phyloP scores from a whole-genome alignment of 2,113 vertebrate genomes.

The Sander vitreus region DNA sequence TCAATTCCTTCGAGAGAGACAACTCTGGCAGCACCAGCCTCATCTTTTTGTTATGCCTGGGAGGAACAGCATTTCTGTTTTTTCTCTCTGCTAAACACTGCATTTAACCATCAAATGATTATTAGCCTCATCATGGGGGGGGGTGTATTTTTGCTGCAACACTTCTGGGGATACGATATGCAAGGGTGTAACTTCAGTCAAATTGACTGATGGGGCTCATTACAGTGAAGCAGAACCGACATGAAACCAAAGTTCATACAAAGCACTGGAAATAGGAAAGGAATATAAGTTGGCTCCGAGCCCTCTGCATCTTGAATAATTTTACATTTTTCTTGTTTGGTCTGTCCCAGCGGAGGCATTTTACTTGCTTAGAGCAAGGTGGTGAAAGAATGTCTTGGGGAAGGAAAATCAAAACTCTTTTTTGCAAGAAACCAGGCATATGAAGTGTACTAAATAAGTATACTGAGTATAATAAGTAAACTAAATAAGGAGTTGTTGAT shows the following conservation, averaged over 20 bases:
- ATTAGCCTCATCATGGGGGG: not conserved
- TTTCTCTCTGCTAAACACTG: constrained; percentile 40
- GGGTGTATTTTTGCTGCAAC: not conserved
- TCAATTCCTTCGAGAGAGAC: constrained; percentile 42
- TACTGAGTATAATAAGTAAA: not conserved
- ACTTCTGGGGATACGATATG: constrained; percentile 29
- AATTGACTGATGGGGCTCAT: constrained; percentile 44
- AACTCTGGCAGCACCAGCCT: constrained; percentile 31
- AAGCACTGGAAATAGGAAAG: not conserved
- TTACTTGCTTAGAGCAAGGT: constrained; percentile 15
- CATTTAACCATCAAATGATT: constrained; percentile 49
- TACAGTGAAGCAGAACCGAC: constrained; percentile 15
- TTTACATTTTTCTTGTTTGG: not conserved
- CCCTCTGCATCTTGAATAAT: not conserved
- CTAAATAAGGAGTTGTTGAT: not conserved
- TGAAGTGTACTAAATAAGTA: not conserved
- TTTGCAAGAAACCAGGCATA: not conserved
- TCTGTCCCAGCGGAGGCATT: constrained; percentile 18
- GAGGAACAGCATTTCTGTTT: constrained; percentile 2
- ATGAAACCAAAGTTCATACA: constrained; percentile 17
- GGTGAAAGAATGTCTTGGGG: not conserved
- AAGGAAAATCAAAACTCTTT: not conserved
- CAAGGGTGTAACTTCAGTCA: constrained; percentile 24
- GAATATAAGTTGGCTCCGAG: not conserved
- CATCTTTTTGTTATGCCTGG: constrained; percentile 14